phyloP scores from a whole-genome alignment of 2,888 invertebrate species.

The Anthophora plumipes region DNA sequence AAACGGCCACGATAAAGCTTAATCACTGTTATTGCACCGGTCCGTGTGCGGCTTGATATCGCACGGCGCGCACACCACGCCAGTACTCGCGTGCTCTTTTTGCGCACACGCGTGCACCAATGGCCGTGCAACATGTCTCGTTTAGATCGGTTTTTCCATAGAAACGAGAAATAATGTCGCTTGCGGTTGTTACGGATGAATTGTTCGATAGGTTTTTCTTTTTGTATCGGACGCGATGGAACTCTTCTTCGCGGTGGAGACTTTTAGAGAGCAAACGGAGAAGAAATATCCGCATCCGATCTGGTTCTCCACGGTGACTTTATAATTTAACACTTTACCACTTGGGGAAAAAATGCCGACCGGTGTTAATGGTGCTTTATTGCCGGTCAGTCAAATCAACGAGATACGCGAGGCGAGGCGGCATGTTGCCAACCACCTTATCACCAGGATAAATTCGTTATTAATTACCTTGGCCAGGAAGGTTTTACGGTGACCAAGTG shows the following conservation, averaged over 20 bases:
- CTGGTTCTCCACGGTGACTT: slow-evolving; percentile 41
- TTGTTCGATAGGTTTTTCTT: background rate
- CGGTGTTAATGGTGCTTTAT: slow-evolving; percentile 42
- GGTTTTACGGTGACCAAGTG: background rate
- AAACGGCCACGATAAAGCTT: slow-evolving; percentile 64
- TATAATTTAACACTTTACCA: slow-evolving; percentile 18
- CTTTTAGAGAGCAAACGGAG: background rate
- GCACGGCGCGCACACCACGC: background rate
- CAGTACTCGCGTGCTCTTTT: slow-evolving; percentile 20
- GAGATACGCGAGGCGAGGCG: slow-evolving; percentile 21
- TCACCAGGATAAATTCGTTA: slow-evolving; percentile 45
- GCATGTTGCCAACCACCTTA: slow-evolving; percentile 13
- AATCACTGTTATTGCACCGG: slow-evolving; percentile 70
- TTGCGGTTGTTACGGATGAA: background rate
- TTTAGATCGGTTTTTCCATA: slow-evolving; percentile 30
- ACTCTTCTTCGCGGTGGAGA: background rate
- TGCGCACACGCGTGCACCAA: slow-evolving; percentile 39
- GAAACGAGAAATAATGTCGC: slow-evolving; percentile 38
- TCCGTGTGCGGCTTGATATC: slow-evolving; percentile 54
- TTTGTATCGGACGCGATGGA: background rate
- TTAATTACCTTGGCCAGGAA: slow-evolving; percentile 20
- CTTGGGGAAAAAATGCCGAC: background rate
- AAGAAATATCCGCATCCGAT: slow-evolving; percentile 23
- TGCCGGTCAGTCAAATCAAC: background rate
- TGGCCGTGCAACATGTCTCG: slow-evolving; percentile 20